phyloP scores from a whole-genome alignment of 2,888 invertebrate genomes.

The Amiota communis region DNA sequence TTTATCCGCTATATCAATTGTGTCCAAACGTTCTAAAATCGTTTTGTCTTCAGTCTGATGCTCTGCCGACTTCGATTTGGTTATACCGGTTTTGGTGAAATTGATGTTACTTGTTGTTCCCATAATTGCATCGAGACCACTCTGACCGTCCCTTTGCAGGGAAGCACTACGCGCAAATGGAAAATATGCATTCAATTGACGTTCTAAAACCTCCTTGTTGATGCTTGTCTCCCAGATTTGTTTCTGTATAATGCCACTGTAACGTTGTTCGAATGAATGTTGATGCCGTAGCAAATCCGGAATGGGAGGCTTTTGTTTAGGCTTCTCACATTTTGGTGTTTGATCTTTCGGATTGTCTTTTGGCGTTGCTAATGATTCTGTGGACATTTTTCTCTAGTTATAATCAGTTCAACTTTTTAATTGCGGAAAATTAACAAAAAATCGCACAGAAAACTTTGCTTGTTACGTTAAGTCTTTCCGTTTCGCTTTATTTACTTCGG shows the following conservation, averaged over 20 bases:
- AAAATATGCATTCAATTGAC: conserved; percentile 84
- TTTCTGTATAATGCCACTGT: conserved; percentile 70
- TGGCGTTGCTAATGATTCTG: conserved; percentile 43
- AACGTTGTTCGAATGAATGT: conserved; percentile 71
- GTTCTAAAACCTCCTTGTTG: conserved; percentile 74
- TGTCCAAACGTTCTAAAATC: conserved; percentile 39
- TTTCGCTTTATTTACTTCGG: conserved; percentile 16
- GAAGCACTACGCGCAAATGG: conserved; percentile 72
- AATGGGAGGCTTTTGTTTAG: conserved; percentile 42
- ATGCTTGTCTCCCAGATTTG: conserved; percentile 72
- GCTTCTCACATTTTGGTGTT: conserved; percentile 36
- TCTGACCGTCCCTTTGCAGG: conserved; percentile 44
- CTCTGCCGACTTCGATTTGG: background rate
- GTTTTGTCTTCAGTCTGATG: background rate
- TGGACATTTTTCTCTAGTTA: conserved; percentile 46
- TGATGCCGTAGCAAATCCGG: conserved; percentile 60
- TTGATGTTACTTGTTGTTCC: background rate
- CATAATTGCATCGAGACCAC: background rate
- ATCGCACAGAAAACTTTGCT: conserved; percentile 40
- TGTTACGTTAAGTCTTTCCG: conserved; percentile 35
- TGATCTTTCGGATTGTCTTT: conserved; percentile 41
- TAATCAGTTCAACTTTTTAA: conserved; percentile 41
- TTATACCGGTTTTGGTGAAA: too few relatives aligned
- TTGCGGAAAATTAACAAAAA: conserved; percentile 58
- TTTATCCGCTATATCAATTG: conserved; percentile 50